A percentile compares a stretch with the other conserved stretches of the same genome.
phyloP scores from a whole-genome alignment of 2,113 vertebrate species.

The Labrus mixtus region DNA sequence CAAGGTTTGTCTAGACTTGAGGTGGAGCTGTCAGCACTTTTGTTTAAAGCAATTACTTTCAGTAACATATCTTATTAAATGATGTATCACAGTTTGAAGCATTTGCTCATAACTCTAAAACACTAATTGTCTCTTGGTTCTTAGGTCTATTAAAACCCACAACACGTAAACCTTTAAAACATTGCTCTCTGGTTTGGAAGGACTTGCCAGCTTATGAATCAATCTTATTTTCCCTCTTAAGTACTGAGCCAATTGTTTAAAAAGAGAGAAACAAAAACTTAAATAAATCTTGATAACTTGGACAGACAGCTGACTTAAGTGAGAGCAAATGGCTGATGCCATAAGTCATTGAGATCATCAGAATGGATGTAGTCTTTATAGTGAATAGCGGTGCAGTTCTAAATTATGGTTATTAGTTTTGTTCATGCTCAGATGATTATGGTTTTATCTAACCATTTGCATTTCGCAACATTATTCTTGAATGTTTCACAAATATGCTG shows the following conservation, averaged over 20 bases:
- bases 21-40: background rate
- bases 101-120: background rate
- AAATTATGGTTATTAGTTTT: background rate
- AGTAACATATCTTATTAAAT: background rate
- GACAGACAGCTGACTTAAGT: background rate
- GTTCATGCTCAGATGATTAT: background rate
- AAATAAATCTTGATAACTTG: constrained; percentile 10
- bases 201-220: background rate
- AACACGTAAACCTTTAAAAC: background rate
- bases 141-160: no score
- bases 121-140: background rate
- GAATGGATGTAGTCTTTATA: background rate
- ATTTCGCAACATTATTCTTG: background rate
- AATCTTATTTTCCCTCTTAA: constrained; percentile 12
- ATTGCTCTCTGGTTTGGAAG: constrained; percentile 15
- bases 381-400: background rate
- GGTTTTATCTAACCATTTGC: background rate
- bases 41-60: constrained; percentile 4
- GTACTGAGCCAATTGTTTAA: constrained; percentile 10
- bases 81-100: constrained; percentile 6
- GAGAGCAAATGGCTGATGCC: background rate
- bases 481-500: background rate
- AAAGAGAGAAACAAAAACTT: background rate
- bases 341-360: background rate
- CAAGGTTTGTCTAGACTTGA: background rate